Conservation (phyloP, 2,797 vertebrate genomes). For the Selene dorsalis region DNA sequence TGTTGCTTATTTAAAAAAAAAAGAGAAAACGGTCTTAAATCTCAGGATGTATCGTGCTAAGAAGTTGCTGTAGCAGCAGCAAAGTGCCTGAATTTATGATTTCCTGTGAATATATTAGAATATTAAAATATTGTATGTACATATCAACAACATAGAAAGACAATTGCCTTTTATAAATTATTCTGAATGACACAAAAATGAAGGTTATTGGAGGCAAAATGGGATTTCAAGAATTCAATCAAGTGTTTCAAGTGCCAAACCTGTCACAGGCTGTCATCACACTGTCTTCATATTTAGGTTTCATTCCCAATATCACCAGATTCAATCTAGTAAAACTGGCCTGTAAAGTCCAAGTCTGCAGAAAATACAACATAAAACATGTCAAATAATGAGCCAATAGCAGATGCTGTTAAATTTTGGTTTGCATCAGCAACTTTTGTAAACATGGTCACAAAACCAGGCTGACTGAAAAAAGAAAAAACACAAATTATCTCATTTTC, state of each 20-base stretch:
- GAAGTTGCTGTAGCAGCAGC: constrained; percentile 80
- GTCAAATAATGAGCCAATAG: constrained; percentile 3
- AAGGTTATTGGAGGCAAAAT: constrained; percentile 72
- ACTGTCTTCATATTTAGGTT: constrained; percentile 32
- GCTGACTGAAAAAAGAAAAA: background rate
- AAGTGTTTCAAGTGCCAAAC: constrained; percentile 63
- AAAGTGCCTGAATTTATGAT: constrained; percentile 85
- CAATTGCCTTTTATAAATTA: constrained; percentile 86
- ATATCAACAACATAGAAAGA: constrained; percentile 82
- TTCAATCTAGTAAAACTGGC: background rate
- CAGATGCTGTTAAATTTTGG: background rate
- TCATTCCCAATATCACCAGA: constrained; percentile 32
- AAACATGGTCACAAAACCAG: background rate
- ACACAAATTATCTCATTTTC: constrained; percentile 12
- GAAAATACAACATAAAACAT: background rate
- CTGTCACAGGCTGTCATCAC: constrained; percentile 30
- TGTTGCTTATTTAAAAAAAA: constrained; percentile 86
- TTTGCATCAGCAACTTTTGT: background rate
- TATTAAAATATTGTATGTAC: constrained; percentile 86
- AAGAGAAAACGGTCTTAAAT: constrained; percentile 82
- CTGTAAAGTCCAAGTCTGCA: background rate
- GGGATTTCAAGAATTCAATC: constrained; percentile 52
- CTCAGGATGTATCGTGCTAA: constrained; percentile 86
- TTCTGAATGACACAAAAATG: constrained; percentile 82
- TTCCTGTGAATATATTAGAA: constrained; percentile 89